Percentiles rank a stretch among this genome's conserved stretches.
phyloP scores from a whole-genome alignment of 2,888 invertebrate genomes.

The Mactromeris polynyma region DNA sequence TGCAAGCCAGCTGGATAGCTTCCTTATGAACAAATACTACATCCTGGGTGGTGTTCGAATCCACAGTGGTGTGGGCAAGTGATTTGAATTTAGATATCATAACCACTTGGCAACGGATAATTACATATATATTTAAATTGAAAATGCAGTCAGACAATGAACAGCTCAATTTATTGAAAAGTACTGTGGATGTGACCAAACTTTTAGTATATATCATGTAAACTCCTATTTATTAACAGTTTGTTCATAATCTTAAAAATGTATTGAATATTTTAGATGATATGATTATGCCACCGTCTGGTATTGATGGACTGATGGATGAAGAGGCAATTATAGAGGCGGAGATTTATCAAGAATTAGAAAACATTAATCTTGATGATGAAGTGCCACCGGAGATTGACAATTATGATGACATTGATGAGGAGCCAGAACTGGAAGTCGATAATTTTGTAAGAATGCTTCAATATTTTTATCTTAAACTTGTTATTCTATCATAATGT shows the following conservation, averaged over 20 bases:
- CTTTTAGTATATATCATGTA: too few species aligned
- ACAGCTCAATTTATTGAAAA: too few species aligned
- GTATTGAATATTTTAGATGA: slow-evolving; percentile 42
- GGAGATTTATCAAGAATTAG: slow-evolving; percentile 77
- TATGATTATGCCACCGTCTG: slow-evolving; percentile 71
- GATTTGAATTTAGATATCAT: too few species aligned
- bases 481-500: too few species aligned
- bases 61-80: too few species aligned
- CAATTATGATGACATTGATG: slow-evolving; percentile 46
- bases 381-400: slow-evolving; percentile 49
- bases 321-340: slow-evolving; percentile 75
- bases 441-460: slow-evolving; percentile 23
- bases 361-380: slow-evolving; percentile 74
- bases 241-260: neutral
- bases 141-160: too few species aligned
- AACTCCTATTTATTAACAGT: neutral
- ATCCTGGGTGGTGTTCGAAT: too few species aligned
- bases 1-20: too few species aligned
- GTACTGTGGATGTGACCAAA: too few species aligned
- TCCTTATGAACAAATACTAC: too few species aligned
- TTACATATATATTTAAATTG: too few species aligned
- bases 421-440: slow-evolving; percentile 21
- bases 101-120: too few species aligned
- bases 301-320: slow-evolving; percentile 69
- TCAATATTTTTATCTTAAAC: neutral